Evolutionary conservation across 2,888 invertebrate species (phyloP).

Genomic region (Rhynchonema sp.): DNA sequence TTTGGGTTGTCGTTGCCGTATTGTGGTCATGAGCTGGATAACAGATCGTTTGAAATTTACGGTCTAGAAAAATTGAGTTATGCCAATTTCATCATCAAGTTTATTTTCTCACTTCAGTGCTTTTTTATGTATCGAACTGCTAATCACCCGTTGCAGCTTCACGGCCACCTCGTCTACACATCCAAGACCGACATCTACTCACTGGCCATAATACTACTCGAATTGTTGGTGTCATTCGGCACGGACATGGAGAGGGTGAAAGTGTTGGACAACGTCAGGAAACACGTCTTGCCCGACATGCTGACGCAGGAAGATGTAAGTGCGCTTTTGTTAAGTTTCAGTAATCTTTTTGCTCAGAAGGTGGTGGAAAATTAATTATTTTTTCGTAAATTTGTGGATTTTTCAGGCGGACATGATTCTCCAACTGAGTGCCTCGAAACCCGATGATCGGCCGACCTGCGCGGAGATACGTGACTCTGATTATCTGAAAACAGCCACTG

Average conservation of each 20-base stretch:
- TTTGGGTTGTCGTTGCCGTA: no score
- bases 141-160: constrained; percentile 21
- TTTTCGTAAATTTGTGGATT: no score
- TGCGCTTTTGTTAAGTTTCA: no score
- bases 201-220: constrained; percentile 60
- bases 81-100: neutral
- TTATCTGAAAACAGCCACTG: no score
- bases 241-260: constrained; percentile 65
- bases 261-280: constrained; percentile 9
- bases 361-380: no score
- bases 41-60: neutral
- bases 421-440: no score
- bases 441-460: no score
- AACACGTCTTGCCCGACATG: neutral
- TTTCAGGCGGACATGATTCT: no score
- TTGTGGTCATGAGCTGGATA: neutral
- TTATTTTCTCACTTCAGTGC: neutral
- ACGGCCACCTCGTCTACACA: constrained; percentile 26
- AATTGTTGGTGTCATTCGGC: constrained; percentile 64
- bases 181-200: constrained; percentile 37
- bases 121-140: no score
- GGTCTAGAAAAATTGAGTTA: neutral
- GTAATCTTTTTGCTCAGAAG: no score
- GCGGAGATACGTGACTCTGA: no score
- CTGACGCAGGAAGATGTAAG: neutral